Percentiles rank a stretch among this genome's conserved stretches.
phyloP scores from a whole-genome alignment of 1,140 invertebrate genomes.

The Adelges cooleyi region DNA sequence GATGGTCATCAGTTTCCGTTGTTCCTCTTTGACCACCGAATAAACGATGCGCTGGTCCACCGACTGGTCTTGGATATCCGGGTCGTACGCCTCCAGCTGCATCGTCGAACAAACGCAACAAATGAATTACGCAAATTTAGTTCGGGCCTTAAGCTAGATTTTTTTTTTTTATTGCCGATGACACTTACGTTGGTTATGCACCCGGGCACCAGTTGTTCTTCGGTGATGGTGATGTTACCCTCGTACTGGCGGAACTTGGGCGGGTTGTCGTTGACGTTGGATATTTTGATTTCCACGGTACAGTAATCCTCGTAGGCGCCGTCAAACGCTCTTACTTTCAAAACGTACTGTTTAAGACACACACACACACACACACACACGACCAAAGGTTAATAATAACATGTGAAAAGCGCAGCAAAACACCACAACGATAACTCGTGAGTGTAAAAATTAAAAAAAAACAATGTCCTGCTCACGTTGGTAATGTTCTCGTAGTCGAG shows the following conservation, averaged over 20 bases:
- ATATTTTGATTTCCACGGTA: conserved; percentile 62
- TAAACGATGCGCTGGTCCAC: conserved; percentile 67
- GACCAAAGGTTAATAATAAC: too few relatives aligned
- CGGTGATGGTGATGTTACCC: conserved; percentile 55
- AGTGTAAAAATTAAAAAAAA: conserved; percentile 29
- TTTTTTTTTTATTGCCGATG: too few relatives aligned
- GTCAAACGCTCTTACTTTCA: conserved; percentile 66
- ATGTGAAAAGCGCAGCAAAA: too few relatives aligned
- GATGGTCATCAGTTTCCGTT: conserved; percentile 55
- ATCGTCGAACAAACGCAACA: too few relatives aligned
- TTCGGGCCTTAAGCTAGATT: too few relatives aligned
- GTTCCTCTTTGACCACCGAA: conserved; percentile 55
- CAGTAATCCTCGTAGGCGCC: conserved; percentile 62
- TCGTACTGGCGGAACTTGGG: conserved; percentile 57
- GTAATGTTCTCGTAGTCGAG: conserved; percentile 78
- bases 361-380: too few relatives aligned
- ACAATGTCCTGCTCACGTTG: conserved; percentile 37
- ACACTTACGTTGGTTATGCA: conserved; percentile 48
- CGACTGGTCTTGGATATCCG: conserved; percentile 62
- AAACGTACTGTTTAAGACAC: conserved; percentile 45
- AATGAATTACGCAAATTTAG: too few relatives aligned
- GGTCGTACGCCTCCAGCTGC: conserved; percentile 66
- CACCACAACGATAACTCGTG: too few relatives aligned
- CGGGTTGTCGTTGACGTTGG: conserved; percentile 72
- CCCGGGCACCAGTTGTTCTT: conserved; percentile 50